These are phyloP conservation scores for Drosophila cardini DNA, from an alignment of 1,140 invertebrate genomes.

Conservation along the genomic window DNA sequence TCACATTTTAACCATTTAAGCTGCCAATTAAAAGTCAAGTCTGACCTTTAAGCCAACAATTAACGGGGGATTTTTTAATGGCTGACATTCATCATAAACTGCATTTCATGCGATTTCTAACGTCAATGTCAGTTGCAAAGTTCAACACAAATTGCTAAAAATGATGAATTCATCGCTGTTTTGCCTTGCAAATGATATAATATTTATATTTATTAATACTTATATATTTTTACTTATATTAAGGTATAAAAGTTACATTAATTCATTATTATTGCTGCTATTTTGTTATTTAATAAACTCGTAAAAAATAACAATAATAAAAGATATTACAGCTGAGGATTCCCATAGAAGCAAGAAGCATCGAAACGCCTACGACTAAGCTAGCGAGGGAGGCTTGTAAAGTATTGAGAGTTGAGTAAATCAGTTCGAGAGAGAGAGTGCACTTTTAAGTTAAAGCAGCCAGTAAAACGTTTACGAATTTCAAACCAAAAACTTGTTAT, in stretches of 20 bases:
- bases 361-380: neutral
- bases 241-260: no score
- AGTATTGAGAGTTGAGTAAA: neutral
- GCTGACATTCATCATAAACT: conserved; percentile 18
- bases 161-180: conserved; percentile 1
- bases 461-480: conserved; percentile 21
- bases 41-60: conserved; percentile 21
- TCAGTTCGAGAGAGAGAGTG: no score
- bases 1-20: neutral
- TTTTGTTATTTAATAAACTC: conserved; percentile 10
- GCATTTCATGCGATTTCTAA: conserved; percentile 7
- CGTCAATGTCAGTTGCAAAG: neutral
- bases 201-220: no score
- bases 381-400: neutral
- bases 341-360: neutral
- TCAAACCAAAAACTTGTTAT: neutral
- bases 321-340: conserved; percentile 18
- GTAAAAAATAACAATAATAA: conserved; percentile 15
- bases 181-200: neutral
- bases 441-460: neutral
- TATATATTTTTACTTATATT: no score
- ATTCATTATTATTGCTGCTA: neutral
- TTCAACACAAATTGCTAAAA: neutral
- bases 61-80: neutral
- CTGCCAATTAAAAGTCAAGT: neutral